Evolutionary conservation across 2,888 invertebrate genomes (phyloP).

Genomic region (Odontomyia ornata): DNA sequence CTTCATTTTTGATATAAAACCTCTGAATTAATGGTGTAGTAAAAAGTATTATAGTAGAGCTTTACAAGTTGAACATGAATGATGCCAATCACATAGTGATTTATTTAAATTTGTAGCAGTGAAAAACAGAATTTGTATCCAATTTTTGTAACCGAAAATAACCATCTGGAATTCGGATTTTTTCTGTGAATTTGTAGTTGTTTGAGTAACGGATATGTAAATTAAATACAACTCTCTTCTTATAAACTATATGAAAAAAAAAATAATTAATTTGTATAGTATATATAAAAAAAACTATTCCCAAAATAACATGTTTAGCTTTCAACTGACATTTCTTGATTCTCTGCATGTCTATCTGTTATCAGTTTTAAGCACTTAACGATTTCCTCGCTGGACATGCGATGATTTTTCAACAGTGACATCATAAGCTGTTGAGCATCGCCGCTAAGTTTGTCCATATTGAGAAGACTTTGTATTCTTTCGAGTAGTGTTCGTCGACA

Average conservation of each 20-base stretch:
- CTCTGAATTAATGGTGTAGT: neutral
- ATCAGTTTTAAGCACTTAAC: constrained; percentile 29
- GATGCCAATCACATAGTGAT: constrained; percentile 21
- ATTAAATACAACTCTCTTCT: neutral
- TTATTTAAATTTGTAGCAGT: too few relatives aligned
- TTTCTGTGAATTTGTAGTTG: neutral
- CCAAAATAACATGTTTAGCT: neutral
- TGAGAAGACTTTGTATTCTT: constrained; percentile 45
- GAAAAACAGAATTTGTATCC: neutral
- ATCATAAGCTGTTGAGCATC: constrained; percentile 25
- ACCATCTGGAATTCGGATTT: neutral
- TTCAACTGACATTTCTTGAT: neutral
- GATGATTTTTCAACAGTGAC: constrained; percentile 29
- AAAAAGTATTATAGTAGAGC: constrained; percentile 18
- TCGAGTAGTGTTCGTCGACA: constrained; percentile 58
- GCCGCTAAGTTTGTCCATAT: neutral
- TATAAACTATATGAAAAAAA: constrained; percentile 1
- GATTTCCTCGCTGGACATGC: constrained; percentile 36
- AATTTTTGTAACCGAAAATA: neutral
- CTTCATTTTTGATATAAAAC: neutral
- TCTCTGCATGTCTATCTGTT: constrained; percentile 12
- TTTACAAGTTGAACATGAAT: neutral
- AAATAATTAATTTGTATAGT: constrained; percentile 2
- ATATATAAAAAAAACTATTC: neutral
- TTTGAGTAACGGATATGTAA: constrained; percentile 1